phyloP scores from a whole-genome alignment of 1,140 invertebrate genomes.

The Drosophila quadrilineata region DNA sequence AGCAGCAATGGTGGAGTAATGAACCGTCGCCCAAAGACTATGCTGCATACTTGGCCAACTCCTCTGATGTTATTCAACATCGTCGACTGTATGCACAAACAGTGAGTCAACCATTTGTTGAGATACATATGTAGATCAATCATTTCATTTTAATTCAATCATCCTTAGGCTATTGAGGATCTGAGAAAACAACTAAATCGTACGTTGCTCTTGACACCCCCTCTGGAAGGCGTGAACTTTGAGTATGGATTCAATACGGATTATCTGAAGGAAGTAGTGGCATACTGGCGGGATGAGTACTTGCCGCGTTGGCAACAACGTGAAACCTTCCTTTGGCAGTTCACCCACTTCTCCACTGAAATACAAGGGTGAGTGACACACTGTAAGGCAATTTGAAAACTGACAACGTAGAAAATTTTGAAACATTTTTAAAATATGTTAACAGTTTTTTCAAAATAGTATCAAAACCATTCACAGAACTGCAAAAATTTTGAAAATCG shows the following conservation, averaged over 20 bases:
- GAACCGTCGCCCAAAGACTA: constrained; percentile 62
- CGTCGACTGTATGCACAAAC: constrained; percentile 48
- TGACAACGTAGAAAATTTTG: background rate
- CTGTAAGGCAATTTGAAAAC: too few species aligned
- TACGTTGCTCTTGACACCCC: constrained; percentile 72
- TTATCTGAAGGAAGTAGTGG: constrained; percentile 85
- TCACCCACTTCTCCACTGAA: constrained; percentile 89
- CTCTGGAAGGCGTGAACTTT: constrained; percentile 86
- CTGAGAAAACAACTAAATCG: constrained; percentile 50
- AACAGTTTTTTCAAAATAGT: too few species aligned
- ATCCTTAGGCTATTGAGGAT: constrained; percentile 56
- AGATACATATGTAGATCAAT: too few species aligned
- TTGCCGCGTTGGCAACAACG: constrained; percentile 86
- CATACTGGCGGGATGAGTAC: constrained; percentile 89
- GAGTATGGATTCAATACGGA: constrained; percentile 90
- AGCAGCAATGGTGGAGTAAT: constrained; percentile 74
- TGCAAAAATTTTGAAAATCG: too few species aligned
- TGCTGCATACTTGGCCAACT: constrained; percentile 60
- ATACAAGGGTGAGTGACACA: constrained; percentile 84
- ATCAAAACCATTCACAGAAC: too few species aligned
- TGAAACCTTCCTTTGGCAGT: constrained; percentile 86
- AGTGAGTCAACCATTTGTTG: constrained; percentile 46
- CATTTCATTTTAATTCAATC: too few species aligned
- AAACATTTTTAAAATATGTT: too few species aligned
- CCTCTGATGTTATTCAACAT: constrained; percentile 59